Conservation (phyloP, 2,888 invertebrate genomes). For the Isoperla grammatica region DNA sequence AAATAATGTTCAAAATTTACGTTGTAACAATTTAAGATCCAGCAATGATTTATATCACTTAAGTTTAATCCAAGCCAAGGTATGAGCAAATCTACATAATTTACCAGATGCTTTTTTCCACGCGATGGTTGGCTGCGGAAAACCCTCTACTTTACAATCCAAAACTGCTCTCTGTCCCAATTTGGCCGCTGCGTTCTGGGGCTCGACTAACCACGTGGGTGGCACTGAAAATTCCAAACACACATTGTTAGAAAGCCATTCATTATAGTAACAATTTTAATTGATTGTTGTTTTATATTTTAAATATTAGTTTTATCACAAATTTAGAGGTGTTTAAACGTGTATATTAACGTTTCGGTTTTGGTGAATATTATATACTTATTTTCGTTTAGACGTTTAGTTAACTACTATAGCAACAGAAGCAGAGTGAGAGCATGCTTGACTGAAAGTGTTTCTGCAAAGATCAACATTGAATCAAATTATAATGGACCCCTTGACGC, state of each 20-base stretch:
- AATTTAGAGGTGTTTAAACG: too few relatives aligned
- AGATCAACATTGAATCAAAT: background rate
- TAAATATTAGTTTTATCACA: too few relatives aligned
- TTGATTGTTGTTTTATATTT: too few relatives aligned
- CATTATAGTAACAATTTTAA: too few relatives aligned
- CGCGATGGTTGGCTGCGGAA: conserved; percentile 58
- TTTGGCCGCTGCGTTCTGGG: conserved; percentile 63
- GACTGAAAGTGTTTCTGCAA: background rate
- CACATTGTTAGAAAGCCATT: background rate
- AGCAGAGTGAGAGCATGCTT: background rate
- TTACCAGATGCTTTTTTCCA: conserved; percentile 54
- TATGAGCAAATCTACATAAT: too few relatives aligned
- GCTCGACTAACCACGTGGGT: conserved; percentile 68
- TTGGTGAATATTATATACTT: background rate
- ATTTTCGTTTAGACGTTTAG: background rate
- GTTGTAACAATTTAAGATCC: too few relatives aligned
- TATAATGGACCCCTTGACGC: background rate
- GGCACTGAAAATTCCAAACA: conserved; percentile 54
- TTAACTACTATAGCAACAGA: background rate
- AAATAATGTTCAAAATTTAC: too few relatives aligned
- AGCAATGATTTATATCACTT: too few relatives aligned
- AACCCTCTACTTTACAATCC: conserved; percentile 69
- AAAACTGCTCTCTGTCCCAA: conserved; percentile 63
- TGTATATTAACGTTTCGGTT: too few relatives aligned
- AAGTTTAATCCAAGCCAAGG: too few relatives aligned